phyloP scores from a whole-genome alignment of 1,140 invertebrate species.

The Hermetia illucens region DNA sequence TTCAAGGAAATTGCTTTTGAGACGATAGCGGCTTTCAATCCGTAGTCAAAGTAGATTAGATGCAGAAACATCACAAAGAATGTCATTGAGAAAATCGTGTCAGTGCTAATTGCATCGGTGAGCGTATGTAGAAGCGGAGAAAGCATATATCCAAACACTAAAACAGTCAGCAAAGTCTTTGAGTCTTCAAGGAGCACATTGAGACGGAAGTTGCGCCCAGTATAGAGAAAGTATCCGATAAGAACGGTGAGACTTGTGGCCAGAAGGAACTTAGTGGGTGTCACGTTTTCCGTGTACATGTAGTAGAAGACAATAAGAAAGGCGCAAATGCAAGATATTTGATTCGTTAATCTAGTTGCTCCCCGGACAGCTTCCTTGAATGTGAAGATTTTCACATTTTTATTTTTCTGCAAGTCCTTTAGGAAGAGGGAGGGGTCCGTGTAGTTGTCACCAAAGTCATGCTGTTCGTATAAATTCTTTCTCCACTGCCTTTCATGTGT shows the following conservation, averaged over 20 bases:
- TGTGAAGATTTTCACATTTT: slow-evolving; percentile 56
- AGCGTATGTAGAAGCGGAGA: slow-evolving; percentile 87
- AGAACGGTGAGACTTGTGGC: slow-evolving; percentile 37
- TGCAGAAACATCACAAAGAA: slow-evolving; percentile 77
- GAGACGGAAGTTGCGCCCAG: slow-evolving; percentile 16
- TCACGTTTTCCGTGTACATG: slow-evolving; percentile 50
- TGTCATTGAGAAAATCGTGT: slow-evolving; percentile 89
- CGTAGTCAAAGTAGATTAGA: slow-evolving; percentile 85
- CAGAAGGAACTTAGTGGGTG: slow-evolving; percentile 44
- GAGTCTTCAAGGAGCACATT: slow-evolving; percentile 36
- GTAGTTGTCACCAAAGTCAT: slow-evolving; percentile 81
- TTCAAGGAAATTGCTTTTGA: slow-evolving; percentile 76
- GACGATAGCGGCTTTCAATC: slow-evolving; percentile 61
- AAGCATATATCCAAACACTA: slow-evolving; percentile 69
- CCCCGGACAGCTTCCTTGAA: slow-evolving; percentile 53
- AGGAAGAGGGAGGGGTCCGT: slow-evolving; percentile 74
- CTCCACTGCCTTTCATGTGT: slow-evolving; percentile 48
- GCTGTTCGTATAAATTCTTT: slow-evolving; percentile 81
- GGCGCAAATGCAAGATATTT: slow-evolving; percentile 58
- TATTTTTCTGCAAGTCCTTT: slow-evolving; percentile 71
- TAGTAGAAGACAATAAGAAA: slow-evolving; percentile 62
- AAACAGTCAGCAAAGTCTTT: slow-evolving; percentile 59
- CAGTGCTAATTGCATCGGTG: slow-evolving; percentile 90
- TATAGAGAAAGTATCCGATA: slow-evolving; percentile 31
- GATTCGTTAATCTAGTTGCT: slow-evolving; percentile 54